These are phyloP conservation scores for Terrapene triunguis DNA, from an alignment of 2,113 vertebrate genomes.

Conservation along the genomic window DNA sequence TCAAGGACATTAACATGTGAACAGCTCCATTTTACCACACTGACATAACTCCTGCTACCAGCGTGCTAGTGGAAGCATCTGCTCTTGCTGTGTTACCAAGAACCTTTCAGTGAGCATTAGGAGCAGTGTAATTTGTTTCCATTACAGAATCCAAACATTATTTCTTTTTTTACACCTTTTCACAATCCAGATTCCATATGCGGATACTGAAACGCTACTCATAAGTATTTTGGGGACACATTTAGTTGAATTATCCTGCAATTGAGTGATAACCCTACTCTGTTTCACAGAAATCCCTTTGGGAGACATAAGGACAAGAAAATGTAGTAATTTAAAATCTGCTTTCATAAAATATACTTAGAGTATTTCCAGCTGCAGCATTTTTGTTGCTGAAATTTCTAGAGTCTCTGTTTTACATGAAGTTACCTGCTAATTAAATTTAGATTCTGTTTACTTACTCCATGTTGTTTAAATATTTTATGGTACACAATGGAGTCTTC, in stretches of 20 bases:
- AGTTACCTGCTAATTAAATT: constrained; percentile 23
- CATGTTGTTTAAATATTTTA: constrained; percentile 66
- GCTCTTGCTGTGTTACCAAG: background rate
- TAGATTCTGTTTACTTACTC: constrained; percentile 43
- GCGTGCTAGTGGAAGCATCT: background rate
- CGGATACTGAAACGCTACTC: background rate
- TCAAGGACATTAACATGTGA: background rate
- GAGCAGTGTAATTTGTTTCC: background rate
- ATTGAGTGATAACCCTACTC: background rate
- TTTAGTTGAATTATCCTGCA: background rate
- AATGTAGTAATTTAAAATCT: background rate
- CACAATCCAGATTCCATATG: background rate
- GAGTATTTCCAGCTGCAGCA: constrained; percentile 19
- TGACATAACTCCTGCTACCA: background rate
- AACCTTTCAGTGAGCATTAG: background rate
- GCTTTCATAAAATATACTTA: background rate
- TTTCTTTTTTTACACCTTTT: background rate
- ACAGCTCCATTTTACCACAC: background rate
- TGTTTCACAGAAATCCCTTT: background rate
- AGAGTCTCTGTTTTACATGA: constrained; percentile 8
- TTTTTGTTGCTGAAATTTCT: background rate
- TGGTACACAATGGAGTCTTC: constrained; percentile 28
- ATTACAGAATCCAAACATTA: background rate
- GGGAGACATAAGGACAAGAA: background rate
- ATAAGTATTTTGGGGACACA: background rate